Evolutionary conservation across 2,113 vertebrate genomes (phyloP), one percentile per base, ranked within the genome.

Genomic region (Bettongia penicillata): DNA sequence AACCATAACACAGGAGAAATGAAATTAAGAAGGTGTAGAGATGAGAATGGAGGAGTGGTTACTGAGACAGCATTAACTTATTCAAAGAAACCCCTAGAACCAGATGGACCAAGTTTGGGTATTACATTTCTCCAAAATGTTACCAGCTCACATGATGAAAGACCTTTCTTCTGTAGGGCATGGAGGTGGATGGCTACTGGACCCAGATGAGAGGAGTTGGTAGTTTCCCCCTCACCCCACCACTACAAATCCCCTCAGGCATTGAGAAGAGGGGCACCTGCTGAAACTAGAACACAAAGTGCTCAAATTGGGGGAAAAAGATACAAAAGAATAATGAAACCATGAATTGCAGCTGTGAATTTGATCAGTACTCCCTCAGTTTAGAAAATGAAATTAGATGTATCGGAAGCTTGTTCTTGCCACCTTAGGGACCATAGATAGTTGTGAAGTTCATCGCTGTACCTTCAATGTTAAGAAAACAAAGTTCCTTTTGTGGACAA

Each of bases 241-340:
- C 52, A 0, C 31, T 77, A 37, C 25, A 9, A 24, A 43, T 77
- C 28, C 68, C 37, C 1, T 43, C 7, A 24, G 53, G 12, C 93
- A 61, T 49, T 25, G 50, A 89, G 22, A 47, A 91, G 26, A 53
- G 43, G 6, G 49, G 50, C 37, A 51, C 90, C 61, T 53, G 19
- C 19, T 90, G 92, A 95, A 90, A 96, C 93, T 24, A 94, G 53
- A 52, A 51, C 43, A 90, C 96, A 68, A 94, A 19, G 19, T 92
- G 95, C 97, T 97, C 77, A 95, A 55, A 92, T 89, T 91, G n/a
- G 68, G 19, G 6, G 92, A 93, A 96, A 98, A 93, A 92, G 91
- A 91, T 55, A 91, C 23, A 53, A 94, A 94, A 77, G 94, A 90
- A 55, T 31, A 52, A 95, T 50, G 48, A 94, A 84, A 22, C n/a